Percentiles rank a stretch among this genome's conserved stretches.
phyloP scores from a whole-genome alignment of 2,113 vertebrate species.

The Cynopterus brachyotis region DNA sequence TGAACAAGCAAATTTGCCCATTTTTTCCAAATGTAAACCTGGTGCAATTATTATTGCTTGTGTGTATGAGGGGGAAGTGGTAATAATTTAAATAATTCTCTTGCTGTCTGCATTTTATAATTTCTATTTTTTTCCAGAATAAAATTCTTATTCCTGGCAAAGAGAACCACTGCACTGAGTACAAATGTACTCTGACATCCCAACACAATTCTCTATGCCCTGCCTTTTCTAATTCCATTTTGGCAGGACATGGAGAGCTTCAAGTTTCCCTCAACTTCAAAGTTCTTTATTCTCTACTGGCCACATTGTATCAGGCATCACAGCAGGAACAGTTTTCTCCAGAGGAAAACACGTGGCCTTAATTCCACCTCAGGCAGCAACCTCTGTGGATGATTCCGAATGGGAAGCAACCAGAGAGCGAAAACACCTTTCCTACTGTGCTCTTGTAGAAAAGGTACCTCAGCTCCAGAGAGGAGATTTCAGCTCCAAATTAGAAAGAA shows the following conservation, averaged over 20 bases:
- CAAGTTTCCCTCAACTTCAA: conserved; percentile 36
- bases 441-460: background rate
- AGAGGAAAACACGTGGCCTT: conserved; percentile 11
- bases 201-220: background rate
- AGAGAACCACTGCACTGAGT: background rate
- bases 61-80: background rate
- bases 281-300: conserved; percentile 52
- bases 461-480: background rate
- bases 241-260: background rate
- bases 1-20: conserved; percentile 53
- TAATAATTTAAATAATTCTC: conserved; percentile 18
- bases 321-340: conserved; percentile 64
- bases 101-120: background rate
- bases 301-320: conserved; percentile 40
- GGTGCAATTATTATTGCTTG: conserved; percentile 1
- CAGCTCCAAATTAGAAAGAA: background rate
- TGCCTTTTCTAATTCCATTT: conserved; percentile 1
- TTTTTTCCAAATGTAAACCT: conserved; percentile 46
- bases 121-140: conserved; percentile 25
- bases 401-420: background rate
- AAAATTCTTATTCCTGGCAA: conserved; percentile 14
- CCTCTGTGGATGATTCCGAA: conserved; percentile 26
- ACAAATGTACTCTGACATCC: background rate
- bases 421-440: background rate
- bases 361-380: conserved; percentile 36